Base-by-base conservation (phyloP, 2,797 vertebrate species). In the Hippoglossus hippoglossus region DNA sequence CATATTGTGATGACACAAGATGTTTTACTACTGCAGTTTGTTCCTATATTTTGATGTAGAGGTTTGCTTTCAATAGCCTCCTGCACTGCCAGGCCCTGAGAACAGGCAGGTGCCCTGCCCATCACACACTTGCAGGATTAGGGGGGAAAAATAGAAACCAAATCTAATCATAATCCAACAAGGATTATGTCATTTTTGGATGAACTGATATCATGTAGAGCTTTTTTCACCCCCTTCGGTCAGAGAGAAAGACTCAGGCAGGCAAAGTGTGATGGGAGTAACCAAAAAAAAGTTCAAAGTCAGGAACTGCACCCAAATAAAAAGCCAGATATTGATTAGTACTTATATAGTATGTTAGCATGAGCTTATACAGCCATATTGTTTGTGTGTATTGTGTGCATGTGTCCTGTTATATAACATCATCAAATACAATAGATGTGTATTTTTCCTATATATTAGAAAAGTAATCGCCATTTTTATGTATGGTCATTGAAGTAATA, bases 121-220 rank as follows among this genome's bases (percentile, higher is more conserved):
- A 39, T 39, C 50, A 72, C 19, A 69, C 55, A 63, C 34, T 69
- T 61, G 56, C 8, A 61, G 65, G 47, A 71, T 73, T 56, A 67
- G 31, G 55, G 25, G 52, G 3, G 25, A 19, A 18, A 21, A 18
- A 47, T 0, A 68, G 21, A 41, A 62, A 68, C 21, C 19, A 77
- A 67, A 49, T 64, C 25, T 51, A 55, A 62, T 65, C 52, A 71
- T 79, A 83, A 86, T 81, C 78, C 67, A 78, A 60, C 22, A 9
- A 0, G 18, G 61, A 49, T 87, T 80, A 85, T 71, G 73, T 87
- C 26, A 73, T 61, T 39, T 77, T 66, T 63, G 58, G 53, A 83
- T 71, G 51, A 46, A 41, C 11, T 69, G 28, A 67, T 47, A 63
- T 55, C n/a, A 66, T 71, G 50, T 13, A 56, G 16, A 39, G 16